Evolutionary conservation across 2,113 vertebrate species (phyloP), one percentile per base, ranked within the genome.

Genomic region (Choloepus hoffmanni): DNA sequence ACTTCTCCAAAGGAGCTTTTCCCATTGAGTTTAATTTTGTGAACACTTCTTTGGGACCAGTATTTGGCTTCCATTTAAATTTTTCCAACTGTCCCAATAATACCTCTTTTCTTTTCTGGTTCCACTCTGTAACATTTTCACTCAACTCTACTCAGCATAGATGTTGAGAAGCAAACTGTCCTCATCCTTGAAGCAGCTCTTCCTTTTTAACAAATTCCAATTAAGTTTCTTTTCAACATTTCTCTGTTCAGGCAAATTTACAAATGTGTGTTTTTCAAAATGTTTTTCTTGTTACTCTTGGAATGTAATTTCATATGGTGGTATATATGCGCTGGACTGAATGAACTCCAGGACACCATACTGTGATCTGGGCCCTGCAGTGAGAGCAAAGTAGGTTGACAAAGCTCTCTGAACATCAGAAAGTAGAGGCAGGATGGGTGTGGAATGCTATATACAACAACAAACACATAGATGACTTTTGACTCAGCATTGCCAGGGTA

Each of bases 1-100:
- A 99, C 99, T 98, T 99, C 99, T 73, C 99, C 99, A 82, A 99
- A 99, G 8, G 99, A 99, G 73, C 99, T 99, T 86, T 99, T 99
- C 30, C 99, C 99, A 72, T 99, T 99, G 4, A 99, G 99, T 96
- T 99, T 84, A 99, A 95, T 95, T 99, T 99, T 11, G 99, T 99
- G 98, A 99, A 99, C 18, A 99, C 94, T 55, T 99, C 98, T 97
- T 99, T 99, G 7, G 99, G 99, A 93, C 99, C 99, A 18, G 99
- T 68, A 18, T 36, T 15, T 36, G 33, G 67, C 14, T 68, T 68
- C 67, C 67, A 68, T 68, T n/a, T 68, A n/a, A 15, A n/a, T 68
- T 68, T 68, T 68, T 5, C 33, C 67, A 65, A 68, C 67, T n/a
- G 6, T n/a, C 67, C 67, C 33, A 68, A n/a, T 68, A 68, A 68